Evolutionary conservation across 1,140 invertebrate species (phyloP), one percentile per base, ranked within the genome.

Genomic region (Magallana ariakensis): DNA sequence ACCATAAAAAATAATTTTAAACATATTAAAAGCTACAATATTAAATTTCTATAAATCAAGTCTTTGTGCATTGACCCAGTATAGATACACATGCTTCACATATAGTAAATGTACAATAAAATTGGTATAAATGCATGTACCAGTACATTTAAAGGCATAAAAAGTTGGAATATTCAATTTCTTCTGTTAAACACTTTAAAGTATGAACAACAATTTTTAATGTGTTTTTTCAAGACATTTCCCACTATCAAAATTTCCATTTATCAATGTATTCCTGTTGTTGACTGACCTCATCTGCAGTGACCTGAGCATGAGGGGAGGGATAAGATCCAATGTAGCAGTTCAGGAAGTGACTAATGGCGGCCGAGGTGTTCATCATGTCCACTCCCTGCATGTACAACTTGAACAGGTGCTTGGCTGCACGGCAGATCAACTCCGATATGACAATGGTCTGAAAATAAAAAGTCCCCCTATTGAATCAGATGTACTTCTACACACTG

Each of bases 281-380:
- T 33, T 0, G 33, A 54, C 91, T 90, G 95, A 96, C 97, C 95
- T 97, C 97, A 94, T 96, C 97, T 19, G 96, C 94, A 26, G 90
- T 91, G 66, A 93, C 90, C 62, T 93, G 93, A 81, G 92, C 90
- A 85, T 94, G 90, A 10, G 93, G 94, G 11, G 87, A 89, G 11
- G 94, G 88, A 84, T 90, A 93, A 9, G 94, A 94, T 9, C 94
- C 92, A 13, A 99, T 93, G 90, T 98, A 96, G 93, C 98, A 99
- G 95, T 99, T 99, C 26, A 99, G 96, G 95, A 99, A 99, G 94
- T 99, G 98, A 89, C 97, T 97, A 26, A 99, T 97, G 0, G 97
- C 98, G 16, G 97, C 96, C 0, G 98, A 97, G 62, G 99, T 95
- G 92, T 97, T 97, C 96, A 98, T 98, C 89, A 97, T 95, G 93